A percentile compares a stretch with the other conserved stretches of the same genome.
These are phyloP conservation scores for Thamnophis sirtalis DNA, from an alignment of 2,113 vertebrate genomes.

Conservation along the genomic window DNA sequence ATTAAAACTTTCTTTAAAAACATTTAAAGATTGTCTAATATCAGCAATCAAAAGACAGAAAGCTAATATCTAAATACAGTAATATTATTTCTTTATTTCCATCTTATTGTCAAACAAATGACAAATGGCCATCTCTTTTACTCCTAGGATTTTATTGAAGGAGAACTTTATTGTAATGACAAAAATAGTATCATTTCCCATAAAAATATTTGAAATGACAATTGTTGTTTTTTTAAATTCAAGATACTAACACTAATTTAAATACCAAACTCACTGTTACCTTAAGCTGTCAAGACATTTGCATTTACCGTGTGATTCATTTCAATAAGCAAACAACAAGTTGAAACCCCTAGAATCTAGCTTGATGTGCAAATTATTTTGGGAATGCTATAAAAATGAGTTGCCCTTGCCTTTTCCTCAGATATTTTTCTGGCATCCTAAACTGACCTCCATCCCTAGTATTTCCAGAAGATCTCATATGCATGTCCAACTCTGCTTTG, in stretches of 20 bases:
- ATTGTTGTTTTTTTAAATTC: neutral
- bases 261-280: neutral
- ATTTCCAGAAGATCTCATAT: neutral
- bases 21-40: neutral
- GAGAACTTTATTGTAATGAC: neutral
- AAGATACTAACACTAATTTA: neutral
- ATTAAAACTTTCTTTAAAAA: neutral
- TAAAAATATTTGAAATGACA: neutral
- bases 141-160: neutral
- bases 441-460: neutral
- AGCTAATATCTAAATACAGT: neutral
- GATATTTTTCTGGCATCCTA: neutral
- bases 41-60: neutral
- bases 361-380: neutral
- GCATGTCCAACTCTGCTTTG: neutral
- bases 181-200: neutral
- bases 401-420: neutral
- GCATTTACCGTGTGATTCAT: neutral
- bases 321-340: neutral
- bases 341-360: neutral
- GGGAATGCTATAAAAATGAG: neutral
- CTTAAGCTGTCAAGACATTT: neutral
- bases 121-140: neutral
- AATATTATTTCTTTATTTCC: neutral
- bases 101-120: neutral